These are phyloP conservation scores for Anoplolepis gracilipes DNA, from an alignment of 1,140 invertebrate species.

Conservation along the genomic window DNA sequence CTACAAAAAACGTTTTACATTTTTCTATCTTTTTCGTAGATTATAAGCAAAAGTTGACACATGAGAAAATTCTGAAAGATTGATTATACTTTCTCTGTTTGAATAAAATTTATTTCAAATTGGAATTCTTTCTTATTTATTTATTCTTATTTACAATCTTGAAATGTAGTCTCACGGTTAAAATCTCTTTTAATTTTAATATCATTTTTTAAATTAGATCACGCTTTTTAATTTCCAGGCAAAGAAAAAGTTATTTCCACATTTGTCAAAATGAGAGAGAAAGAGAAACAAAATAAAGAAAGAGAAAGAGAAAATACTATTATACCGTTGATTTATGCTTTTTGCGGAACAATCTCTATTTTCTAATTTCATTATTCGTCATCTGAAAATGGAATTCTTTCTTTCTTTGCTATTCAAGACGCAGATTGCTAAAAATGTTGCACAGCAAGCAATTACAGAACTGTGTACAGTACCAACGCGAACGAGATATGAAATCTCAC, in stretches of 20 bases:
- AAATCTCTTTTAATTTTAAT: conserved; percentile 11
- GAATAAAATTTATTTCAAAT: background rate
- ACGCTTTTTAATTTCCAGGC: conserved; percentile 13
- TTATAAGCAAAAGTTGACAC: background rate
- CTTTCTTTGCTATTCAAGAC: conserved; percentile 42
- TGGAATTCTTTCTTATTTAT: conserved; percentile 2
- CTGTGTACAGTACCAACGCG: conserved; percentile 11
- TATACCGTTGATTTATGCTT: conserved; percentile 31
- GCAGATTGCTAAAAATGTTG: conserved; percentile 43
- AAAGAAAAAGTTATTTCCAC: conserved; percentile 31
- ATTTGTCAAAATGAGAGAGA: background rate
- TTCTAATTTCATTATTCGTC: conserved; percentile 60
- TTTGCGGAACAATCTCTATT: conserved; percentile 10
- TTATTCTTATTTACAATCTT: background rate
- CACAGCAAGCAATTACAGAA: conserved; percentile 34
- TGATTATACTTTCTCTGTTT: conserved; percentile 1
- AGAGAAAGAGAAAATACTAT: conserved; percentile 30
- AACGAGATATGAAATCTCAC: conserved; percentile 57
- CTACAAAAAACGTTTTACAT: background rate
- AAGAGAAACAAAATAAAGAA: too few species aligned
- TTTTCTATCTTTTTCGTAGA: background rate
- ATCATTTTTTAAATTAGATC: conserved; percentile 35
- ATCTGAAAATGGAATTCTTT: conserved; percentile 60
- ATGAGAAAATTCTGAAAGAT: background rate
- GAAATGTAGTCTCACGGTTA: background rate